Percentiles rank a stretch among this genome's conserved stretches.
phyloP scores from a whole-genome alignment of 2,113 vertebrate genomes.

The Neopipo cinnamomea region DNA sequence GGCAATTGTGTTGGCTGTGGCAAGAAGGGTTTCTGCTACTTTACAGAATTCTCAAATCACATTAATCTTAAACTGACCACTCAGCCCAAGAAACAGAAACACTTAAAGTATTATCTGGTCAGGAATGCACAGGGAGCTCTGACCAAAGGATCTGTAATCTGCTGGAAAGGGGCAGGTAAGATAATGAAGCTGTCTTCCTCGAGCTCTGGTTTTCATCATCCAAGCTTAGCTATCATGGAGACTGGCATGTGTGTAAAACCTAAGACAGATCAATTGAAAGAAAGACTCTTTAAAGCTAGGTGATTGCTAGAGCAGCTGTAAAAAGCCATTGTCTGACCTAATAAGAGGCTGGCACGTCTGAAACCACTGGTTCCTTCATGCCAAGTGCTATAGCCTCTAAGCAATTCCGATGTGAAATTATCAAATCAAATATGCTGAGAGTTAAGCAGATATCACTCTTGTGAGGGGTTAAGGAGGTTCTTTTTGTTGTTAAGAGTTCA shows the following conservation, averaged over 20 bases:
- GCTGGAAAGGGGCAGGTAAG: constrained; percentile 92
- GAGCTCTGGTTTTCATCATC: constrained; percentile 39
- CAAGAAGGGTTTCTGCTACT: constrained; percentile 96
- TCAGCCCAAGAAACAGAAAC: constrained; percentile 99
- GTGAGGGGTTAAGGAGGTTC: neutral
- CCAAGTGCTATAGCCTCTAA: neutral
- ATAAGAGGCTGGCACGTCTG: neutral
- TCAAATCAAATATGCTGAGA: neutral
- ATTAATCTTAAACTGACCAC: constrained; percentile 95
- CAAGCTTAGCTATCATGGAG: neutral
- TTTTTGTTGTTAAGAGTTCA: constrained; percentile 68
- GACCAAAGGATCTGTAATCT: constrained; percentile 88
- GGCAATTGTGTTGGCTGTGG: constrained; percentile 96
- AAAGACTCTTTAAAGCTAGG: constrained; percentile 10
- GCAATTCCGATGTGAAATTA: neutral
- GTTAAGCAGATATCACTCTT: neutral
- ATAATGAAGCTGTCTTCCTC: constrained; percentile 28
- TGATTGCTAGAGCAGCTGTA: constrained; percentile 28
- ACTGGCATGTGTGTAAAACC: neutral
- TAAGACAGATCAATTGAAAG: neutral
- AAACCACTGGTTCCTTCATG: neutral
- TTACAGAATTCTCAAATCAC: constrained; percentile 97
- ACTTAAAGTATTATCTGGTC: constrained; percentile 91
- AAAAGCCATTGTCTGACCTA: neutral
- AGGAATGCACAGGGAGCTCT: constrained; percentile 87